phyloP scores from a whole-genome alignment of 2,888 invertebrate species.

The Trichopria drosophilae region DNA sequence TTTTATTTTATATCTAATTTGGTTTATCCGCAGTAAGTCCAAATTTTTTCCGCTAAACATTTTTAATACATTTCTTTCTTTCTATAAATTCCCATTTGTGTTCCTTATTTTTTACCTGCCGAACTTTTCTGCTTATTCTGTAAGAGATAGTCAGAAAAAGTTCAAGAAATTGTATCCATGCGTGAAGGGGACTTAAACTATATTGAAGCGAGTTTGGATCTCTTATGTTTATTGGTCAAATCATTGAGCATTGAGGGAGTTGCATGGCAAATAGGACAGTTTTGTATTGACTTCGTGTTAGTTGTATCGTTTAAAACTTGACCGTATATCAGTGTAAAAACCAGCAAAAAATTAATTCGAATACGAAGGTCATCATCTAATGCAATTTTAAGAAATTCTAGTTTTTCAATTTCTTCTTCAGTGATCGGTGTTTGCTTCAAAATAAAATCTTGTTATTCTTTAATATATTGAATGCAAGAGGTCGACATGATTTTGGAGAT shows the following conservation, averaged over 20 bases:
- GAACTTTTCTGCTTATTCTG: slow-evolving; percentile 4
- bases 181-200: not conserved
- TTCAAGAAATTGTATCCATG: slow-evolving; percentile 1
- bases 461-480: slow-evolving; percentile 12
- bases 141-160: not conserved
- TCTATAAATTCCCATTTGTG: slow-evolving; percentile 8
- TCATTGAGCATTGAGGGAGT: slow-evolving; percentile 8
- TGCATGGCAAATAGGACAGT: not conserved
- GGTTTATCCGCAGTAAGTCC: slow-evolving; percentile 14
- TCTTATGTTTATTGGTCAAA: slow-evolving; percentile 7
- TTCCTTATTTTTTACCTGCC: slow-evolving; percentile 7
- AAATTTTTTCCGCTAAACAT: slow-evolving; percentile 13
- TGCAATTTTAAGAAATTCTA: slow-evolving; percentile 6
- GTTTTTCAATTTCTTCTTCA: slow-evolving; percentile 11
- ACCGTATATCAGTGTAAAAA: slow-evolving; percentile 3
- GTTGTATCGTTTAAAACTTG: slow-evolving; percentile 19
- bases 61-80: slow-evolving; percentile 11
- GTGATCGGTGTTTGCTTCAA: slow-evolving; percentile 3
- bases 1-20: slow-evolving; percentile 12
- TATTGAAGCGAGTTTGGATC: slow-evolving; percentile 7
- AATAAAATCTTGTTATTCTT: slow-evolving; percentile 14
- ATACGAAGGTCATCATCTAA: slow-evolving; percentile 3
- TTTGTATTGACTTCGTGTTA: not conserved
- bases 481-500: slow-evolving; percentile 16
- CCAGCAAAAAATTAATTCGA: slow-evolving; percentile 4